Conservation (phyloP, 1,140 invertebrate species). For the Hydropsyche tenuis region DNA sequence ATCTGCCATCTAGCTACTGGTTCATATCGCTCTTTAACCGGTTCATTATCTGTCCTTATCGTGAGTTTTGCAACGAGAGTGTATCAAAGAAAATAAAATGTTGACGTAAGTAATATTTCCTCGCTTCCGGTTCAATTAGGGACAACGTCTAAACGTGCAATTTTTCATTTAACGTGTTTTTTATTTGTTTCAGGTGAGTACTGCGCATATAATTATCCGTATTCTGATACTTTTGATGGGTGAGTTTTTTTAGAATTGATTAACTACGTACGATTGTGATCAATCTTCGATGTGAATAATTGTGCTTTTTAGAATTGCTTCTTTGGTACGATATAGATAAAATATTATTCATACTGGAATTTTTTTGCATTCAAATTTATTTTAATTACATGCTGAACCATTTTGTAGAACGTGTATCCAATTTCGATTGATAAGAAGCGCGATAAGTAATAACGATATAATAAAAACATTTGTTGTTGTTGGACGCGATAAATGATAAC, state of each 20-base stretch:
- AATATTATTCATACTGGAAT: too few species aligned
- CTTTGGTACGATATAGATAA: too few species aligned
- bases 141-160: neutral
- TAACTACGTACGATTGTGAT: too few species aligned
- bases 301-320: too few species aligned
- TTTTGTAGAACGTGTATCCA: slow-evolving; percentile 26
- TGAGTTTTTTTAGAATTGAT: too few species aligned
- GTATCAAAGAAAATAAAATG: slow-evolving; percentile 8
- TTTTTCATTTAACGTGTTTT: neutral
- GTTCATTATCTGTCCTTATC: slow-evolving; percentile 15
- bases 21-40: slow-evolving; percentile 21
- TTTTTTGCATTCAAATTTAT: neutral
- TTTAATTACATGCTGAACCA: slow-evolving; percentile 5
- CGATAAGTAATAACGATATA: neutral
- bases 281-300: too few species aligned
- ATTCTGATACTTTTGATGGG: too few species aligned
- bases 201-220: too few species aligned
- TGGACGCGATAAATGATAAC: slow-evolving; percentile 12
- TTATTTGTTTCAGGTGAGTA: slow-evolving; percentile 19
- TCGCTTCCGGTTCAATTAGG: slow-evolving; percentile 8
- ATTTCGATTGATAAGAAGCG: slow-evolving; percentile 22
- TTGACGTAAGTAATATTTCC: slow-evolving; percentile 1
- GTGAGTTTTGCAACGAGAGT: neutral
- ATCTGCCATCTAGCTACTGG: slow-evolving; percentile 21
- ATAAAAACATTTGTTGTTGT: slow-evolving; percentile 20